Base-by-base conservation (phyloP, 2,888 invertebrate genomes). In the Hedya salicella region DNA sequence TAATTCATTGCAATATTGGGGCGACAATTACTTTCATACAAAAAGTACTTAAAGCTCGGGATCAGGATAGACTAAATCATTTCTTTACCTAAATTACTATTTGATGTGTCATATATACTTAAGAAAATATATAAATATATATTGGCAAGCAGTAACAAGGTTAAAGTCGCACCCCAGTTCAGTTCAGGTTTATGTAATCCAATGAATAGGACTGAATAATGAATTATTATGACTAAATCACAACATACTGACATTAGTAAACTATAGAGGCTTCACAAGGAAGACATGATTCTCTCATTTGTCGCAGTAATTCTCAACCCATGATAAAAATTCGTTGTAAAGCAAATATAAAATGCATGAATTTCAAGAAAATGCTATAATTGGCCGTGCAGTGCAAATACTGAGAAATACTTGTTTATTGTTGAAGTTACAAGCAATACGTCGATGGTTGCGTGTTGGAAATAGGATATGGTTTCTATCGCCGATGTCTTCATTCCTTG, bases 401-500 rank as follows among this genome's bases (percentile, higher is more conserved):
- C 52, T 65, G 65, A 30, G 25, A 53, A 53, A 64, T 39, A 25
- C 25, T n/a, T 44, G 44, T 19, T 13, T 46, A 6, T 6, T 16
- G 11, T 39, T 4, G 30, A 17, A 19, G 30, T 17, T 42, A 64
- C 59, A 39, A 52, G 46, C 14, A 46, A 60, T 52, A 46, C 30
- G 16, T 62, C 21, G 54, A n/a, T 53, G 16, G 13, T 13, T 30
- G 49, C 56, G 59, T 49, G n/a, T 44, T 63, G 52, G 14, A 30
- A 61, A 59, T 66, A 46, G n/a, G n/a, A n/a, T 68, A 46, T 13
- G 62, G 66, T 53, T 42, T 42, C 59, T 40, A 21, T 57, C 44
- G n/a, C 16, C 70, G 39, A n/a, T 61, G 40, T 36, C 14, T 71
- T 78, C 74, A 89, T 71, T 86, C 78, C 70, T 88, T 86, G 62